Evolutionary conservation across 2,113 vertebrate genomes (phyloP).

Genomic region (Thryonomys swinderianus): DNA sequence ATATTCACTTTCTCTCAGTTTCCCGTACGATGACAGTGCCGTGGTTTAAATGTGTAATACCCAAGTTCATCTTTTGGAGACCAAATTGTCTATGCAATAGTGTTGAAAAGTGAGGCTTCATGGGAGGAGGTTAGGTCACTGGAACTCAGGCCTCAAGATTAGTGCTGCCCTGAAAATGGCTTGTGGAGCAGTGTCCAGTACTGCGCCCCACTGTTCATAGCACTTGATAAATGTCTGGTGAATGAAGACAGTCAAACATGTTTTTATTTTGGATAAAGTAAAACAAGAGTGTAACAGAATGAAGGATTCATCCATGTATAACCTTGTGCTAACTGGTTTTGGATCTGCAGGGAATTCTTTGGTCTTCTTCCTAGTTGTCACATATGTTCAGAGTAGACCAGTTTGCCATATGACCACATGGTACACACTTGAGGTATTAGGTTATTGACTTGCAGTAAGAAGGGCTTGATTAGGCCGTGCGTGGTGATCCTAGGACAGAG

Average conservation of each 20-base stretch:
- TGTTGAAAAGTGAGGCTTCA: not conserved
- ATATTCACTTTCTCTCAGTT: slow-evolving; percentile 25
- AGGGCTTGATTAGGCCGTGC: not conserved
- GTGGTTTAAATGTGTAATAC: not conserved
- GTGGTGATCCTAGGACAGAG: slow-evolving; percentile 2
- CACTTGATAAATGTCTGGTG: not conserved
- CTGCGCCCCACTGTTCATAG: not conserved
- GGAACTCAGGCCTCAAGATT: not conserved
- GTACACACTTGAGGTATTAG: not conserved
- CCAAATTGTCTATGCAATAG: not conserved
- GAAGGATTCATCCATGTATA: not conserved
- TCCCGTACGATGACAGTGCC: not conserved
- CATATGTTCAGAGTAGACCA: not conserved
- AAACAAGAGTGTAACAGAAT: slow-evolving; percentile 31
- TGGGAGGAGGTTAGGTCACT: not conserved
- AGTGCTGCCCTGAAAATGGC: not conserved
- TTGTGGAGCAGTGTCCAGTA: not conserved
- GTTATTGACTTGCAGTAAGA: not conserved
- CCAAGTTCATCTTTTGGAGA: not conserved
- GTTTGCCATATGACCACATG: not conserved
- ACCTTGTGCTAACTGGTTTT: not conserved
- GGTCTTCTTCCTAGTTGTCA: slow-evolving; percentile 2
- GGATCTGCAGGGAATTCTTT: not conserved
- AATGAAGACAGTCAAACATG: not conserved
- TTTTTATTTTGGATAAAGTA: not conserved